Percentiles rank a stretch among this genome's conserved stretches.
These are phyloP conservation scores for Sterrhoptilus dennistouni DNA, from an alignment of 2,113 vertebrate genomes.

Conservation along the genomic window DNA sequence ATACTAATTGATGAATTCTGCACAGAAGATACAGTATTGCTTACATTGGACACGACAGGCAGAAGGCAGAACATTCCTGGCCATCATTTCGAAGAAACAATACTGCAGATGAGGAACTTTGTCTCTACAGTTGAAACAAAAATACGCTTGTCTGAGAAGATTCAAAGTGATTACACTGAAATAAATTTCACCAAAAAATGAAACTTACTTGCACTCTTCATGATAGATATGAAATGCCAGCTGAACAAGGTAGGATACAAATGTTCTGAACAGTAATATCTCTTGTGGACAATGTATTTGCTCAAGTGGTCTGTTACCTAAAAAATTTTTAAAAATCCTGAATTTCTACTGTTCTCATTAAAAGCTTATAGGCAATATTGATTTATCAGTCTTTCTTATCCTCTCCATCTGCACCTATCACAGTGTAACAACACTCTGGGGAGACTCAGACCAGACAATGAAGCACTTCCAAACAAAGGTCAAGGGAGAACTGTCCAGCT, in stretches of 20 bases:
- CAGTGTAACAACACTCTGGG: neutral
- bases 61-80: slow-evolving; percentile 79
- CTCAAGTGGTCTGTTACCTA: slow-evolving; percentile 54
- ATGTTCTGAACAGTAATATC: slow-evolving; percentile 75
- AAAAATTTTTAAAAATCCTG: neutral
- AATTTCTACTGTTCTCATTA: neutral
- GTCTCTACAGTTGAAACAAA: slow-evolving; percentile 69
- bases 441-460: neutral
- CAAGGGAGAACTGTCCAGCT: neutral
- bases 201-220: slow-evolving; percentile 79
- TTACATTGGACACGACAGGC: slow-evolving; percentile 83
- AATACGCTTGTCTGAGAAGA: neutral
- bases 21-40: neutral
- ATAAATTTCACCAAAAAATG: neutral
- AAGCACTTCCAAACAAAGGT: neutral
- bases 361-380: neutral
- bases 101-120: slow-evolving; percentile 66
- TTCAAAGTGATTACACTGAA: neutral
- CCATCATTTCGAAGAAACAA: slow-evolving; percentile 85
- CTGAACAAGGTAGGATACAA: slow-evolving; percentile 80
- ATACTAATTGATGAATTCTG: neutral
- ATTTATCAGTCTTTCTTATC: neutral
- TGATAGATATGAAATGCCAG: slow-evolving; percentile 83
- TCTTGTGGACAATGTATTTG: slow-evolving; percentile 79
- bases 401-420: neutral